Evolutionary conservation across 2,888 invertebrate species (phyloP), one percentile per base, ranked within the genome.

Genomic region (Pimpla rufipes): DNA sequence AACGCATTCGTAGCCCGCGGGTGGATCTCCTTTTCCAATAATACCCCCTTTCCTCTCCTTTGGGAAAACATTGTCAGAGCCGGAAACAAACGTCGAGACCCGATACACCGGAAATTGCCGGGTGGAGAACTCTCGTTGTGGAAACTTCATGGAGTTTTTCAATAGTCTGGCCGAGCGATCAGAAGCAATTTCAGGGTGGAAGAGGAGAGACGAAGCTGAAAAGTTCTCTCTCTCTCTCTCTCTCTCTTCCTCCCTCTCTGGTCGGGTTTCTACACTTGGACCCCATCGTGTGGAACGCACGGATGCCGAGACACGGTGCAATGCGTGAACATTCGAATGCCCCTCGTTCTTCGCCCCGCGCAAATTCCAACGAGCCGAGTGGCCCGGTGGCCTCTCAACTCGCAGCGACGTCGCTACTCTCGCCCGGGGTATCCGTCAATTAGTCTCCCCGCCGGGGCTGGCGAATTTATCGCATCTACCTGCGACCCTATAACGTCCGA

Each of bases 21-120:
- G 35, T 13, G 37, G n/a, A 42, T 45, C 40, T 47, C 47, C 50
- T 23, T 29, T 29, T 62, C 59, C 21, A 13, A 35, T 18, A 13
- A 29, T 62, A 50, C 21, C 16, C 50, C 7, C 29, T 5, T 5
- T 29, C 29, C 29, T 3, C 29, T 5, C 29, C 29, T 2, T n/a
- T 50, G 47, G 35, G 21, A 62, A 74, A 74, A 74, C 74, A 74
- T 62, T 62, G 62, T 50, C 37, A 47, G 59, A 37, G 62, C 55
- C 52, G 55, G 70, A 57, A 57, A 57, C 71, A 57, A 57, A 57
- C 71, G 57, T 16, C 16, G 71, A 45, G 23, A 71, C 37, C n/a
- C 74, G 74, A 74, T 74, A 74, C 47, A 47, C 74, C 47, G 74
- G 74, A 74, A 74, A 74, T 74, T 74, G 62, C 62, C 16, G 47